These are phyloP conservation scores for Eupithecia subumbrata DNA, from an alignment of 2,888 invertebrate genomes.

Conservation along the genomic window DNA sequence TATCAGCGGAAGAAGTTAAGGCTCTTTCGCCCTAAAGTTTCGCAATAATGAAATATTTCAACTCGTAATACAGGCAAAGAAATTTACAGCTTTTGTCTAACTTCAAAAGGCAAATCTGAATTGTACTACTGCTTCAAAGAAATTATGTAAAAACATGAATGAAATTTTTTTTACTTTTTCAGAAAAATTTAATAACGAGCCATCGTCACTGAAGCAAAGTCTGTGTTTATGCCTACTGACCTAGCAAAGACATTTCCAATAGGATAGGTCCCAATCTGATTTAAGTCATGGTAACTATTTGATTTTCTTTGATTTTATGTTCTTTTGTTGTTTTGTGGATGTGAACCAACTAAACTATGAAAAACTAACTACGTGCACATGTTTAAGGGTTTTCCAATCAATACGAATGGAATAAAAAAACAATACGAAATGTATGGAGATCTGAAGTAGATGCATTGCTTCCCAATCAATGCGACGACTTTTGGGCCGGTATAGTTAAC, in stretches of 20 bases:
- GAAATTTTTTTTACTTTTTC: neutral
- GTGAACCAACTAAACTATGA: neutral
- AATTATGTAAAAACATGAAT: neutral
- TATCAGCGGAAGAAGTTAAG: conserved; percentile 53
- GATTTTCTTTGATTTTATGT: too few relatives aligned
- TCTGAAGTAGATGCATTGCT: neutral
- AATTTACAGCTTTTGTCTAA: conserved; percentile 14
- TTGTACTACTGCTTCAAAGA: neutral
- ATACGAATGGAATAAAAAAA: too few relatives aligned
- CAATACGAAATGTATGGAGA: neutral
- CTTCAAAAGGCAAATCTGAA: conserved; percentile 2
- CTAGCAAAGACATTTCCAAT: too few relatives aligned
- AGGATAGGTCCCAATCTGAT: neutral
- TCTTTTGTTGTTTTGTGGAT: neutral
- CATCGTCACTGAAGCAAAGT: neutral
- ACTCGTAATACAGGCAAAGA: conserved; percentile 24
- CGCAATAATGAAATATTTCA: conserved; percentile 32
- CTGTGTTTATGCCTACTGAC: neutral
- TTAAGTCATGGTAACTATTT: neutral
- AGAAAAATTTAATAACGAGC: neutral
- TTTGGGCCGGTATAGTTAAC: neutral
- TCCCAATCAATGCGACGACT: neutral
- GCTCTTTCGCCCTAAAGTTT: conserved; percentile 29
- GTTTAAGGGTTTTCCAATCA: neutral
- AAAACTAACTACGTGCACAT: too few relatives aligned